Conservation (phyloP, 2,797 vertebrate species). For the Myotis vivesi region DNA sequence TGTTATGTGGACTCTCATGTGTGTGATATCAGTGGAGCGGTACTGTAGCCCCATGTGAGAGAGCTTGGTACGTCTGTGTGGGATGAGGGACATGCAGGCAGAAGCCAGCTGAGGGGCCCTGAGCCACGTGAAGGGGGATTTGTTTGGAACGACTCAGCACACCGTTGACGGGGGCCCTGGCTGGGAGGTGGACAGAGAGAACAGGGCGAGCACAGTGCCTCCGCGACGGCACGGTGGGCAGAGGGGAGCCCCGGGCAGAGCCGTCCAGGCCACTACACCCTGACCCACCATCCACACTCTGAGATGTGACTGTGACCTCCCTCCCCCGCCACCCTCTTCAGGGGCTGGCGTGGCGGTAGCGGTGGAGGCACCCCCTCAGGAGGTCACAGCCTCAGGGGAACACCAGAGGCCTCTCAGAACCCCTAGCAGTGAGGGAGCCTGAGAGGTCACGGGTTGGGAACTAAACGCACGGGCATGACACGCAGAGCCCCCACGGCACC, state of each 20-base stretch:
- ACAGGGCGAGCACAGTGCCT: background rate
- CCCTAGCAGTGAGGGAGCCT: background rate
- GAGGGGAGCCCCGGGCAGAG: accelerated
- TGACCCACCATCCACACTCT: too few relatives aligned
- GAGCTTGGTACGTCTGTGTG: background rate
- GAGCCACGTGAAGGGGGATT: background rate
- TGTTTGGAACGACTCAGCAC: background rate
- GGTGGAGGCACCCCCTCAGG: background rate
- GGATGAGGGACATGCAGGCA: background rate
- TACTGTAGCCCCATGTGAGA: too few relatives aligned
- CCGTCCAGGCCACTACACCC: too few relatives aligned
- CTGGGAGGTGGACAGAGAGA: background rate
- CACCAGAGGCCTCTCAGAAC: background rate
- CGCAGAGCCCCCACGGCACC: background rate
- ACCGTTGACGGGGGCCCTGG: too few relatives aligned
- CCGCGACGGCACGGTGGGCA: accelerated
- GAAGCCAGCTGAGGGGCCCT: background rate
- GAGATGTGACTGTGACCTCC: too few relatives aligned
- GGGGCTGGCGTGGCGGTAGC: background rate
- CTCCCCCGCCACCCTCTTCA: background rate
- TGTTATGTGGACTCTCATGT: background rate
- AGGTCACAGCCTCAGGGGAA: background rate
- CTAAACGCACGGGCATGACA: background rate
- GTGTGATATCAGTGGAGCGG: background rate
- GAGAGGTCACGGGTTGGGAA: background rate